A percentile compares a stretch with the other conserved stretches of the same genome.
These are phyloP conservation scores for Peromyscus leucopus DNA, from an alignment of 2,113 vertebrate species.

Conservation along the genomic window DNA sequence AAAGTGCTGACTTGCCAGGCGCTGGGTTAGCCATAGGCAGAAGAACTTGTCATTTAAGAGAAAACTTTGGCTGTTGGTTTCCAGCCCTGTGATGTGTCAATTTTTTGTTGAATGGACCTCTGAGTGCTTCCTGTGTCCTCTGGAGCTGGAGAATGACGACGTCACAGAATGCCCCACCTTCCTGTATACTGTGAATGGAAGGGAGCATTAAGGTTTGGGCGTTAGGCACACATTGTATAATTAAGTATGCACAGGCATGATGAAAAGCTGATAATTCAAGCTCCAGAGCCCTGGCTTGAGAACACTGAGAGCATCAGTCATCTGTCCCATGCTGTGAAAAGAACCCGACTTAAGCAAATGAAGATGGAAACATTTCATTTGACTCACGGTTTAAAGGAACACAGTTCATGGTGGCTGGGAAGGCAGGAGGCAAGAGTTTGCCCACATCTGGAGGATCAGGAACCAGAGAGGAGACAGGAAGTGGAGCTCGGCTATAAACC, in stretches of 20 bases:
- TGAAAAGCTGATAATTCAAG: neutral
- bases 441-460: neutral
- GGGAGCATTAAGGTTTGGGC: no score
- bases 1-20: constrained; percentile 43
- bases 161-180: neutral
- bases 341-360: neutral
- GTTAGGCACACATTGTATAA: neutral
- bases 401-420: neutral
- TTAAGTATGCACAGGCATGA: neutral
- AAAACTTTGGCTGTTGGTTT: constrained; percentile 41
- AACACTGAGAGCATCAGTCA: neutral
- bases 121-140: neutral
- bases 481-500: neutral
- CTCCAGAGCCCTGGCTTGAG: neutral
- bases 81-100: neutral
- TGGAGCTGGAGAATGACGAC: neutral
- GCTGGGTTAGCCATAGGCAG: neutral
- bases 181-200: neutral
- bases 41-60: neutral
- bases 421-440: neutral
- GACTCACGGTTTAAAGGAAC: neutral
- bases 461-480: neutral
- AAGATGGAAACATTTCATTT: neutral
- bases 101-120: neutral
- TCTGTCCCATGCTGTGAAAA: neutral